phyloP scores from a whole-genome alignment of 2,797 vertebrate species.

The Melanotaenia pygmaea region DNA sequence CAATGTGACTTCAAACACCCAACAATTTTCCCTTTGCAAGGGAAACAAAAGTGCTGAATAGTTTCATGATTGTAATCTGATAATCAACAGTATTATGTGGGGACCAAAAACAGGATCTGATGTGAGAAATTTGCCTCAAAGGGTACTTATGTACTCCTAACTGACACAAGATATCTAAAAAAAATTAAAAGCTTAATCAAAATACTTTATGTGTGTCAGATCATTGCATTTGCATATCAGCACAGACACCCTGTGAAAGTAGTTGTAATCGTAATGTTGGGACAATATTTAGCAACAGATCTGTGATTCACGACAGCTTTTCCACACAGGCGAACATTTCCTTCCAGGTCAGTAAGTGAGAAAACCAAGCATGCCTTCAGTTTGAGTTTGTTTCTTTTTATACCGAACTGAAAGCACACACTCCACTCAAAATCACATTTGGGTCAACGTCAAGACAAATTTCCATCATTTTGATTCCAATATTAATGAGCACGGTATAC shows the following conservation, averaged over 20 bases:
- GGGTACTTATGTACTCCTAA: neutral
- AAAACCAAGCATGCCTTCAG: conserved; percentile 46
- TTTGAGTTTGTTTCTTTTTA: conserved; percentile 45
- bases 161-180: neutral
- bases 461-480: conserved; percentile 35
- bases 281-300: conserved; percentile 12
- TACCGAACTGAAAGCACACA: conserved; percentile 33
- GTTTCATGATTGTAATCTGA: conserved; percentile 47
- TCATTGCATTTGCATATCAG: neutral
- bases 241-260: neutral
- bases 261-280: neutral
- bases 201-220: conserved; percentile 8
- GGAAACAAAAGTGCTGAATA: conserved; percentile 42
- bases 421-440: conserved; percentile 46
- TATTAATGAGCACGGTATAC: conserved; percentile 47
- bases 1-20: conserved; percentile 38
- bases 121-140: conserved; percentile 13
- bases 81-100: conserved; percentile 27
- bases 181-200: neutral
- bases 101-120: conserved; percentile 23
- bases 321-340: conserved; percentile 52
- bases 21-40: conserved; percentile 8
- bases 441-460: conserved; percentile 41
- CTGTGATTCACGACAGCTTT: conserved; percentile 41
- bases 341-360: conserved; percentile 74